Conservation (phyloP, 2,797 vertebrate species). For the Amblyraja radiata region DNA sequence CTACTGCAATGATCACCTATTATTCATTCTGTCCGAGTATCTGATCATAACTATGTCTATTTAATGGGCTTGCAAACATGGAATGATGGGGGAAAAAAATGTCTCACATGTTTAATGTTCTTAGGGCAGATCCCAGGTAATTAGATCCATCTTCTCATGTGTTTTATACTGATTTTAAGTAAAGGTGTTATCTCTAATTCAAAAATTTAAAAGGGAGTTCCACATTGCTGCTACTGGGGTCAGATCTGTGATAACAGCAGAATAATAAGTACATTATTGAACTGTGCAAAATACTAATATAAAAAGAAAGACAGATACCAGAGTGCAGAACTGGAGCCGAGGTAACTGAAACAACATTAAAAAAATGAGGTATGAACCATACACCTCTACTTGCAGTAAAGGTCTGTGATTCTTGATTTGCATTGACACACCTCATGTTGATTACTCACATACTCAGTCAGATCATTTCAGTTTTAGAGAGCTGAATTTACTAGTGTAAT, state of each 20-base stretch:
- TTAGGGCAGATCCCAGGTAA: background rate
- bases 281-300: background rate
- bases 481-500: too few relatives aligned
- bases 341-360: too few relatives aligned
- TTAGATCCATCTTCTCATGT: background rate
- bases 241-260: background rate
- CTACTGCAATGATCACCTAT: background rate
- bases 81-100: too few relatives aligned
- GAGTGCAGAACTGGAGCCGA: background rate
- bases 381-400: too few relatives aligned
- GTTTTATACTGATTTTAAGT: background rate
- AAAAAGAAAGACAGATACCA: too few relatives aligned
- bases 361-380: too few relatives aligned
- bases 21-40: background rate
- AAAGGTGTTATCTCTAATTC: background rate
- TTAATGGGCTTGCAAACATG: too few relatives aligned
- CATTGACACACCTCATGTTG: too few relatives aligned
- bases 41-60: background rate
- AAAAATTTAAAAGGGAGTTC: background rate
- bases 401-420: too few relatives aligned
- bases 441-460: too few relatives aligned
- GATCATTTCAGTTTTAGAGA: too few relatives aligned
- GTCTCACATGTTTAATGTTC: background rate
- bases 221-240: background rate
- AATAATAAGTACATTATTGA: background rate